phyloP scores from a whole-genome alignment of 2,888 invertebrate species.

The Drosophila bunnanda region DNA sequence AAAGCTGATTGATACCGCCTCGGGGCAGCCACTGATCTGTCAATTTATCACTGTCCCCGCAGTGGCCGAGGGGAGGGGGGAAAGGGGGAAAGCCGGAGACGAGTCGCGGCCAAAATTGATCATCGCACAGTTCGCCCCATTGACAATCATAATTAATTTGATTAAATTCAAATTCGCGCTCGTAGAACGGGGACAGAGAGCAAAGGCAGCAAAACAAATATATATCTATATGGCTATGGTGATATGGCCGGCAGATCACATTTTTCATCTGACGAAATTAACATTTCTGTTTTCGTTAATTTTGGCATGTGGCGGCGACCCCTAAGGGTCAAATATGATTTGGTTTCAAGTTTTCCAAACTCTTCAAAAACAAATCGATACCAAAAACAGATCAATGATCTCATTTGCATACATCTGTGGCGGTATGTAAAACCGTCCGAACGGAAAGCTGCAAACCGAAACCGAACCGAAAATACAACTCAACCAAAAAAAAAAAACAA shows the following conservation, averaged over 20 bases:
- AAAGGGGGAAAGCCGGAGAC: constrained; percentile 1
- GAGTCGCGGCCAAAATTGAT: constrained; percentile 34
- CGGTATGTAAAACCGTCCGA: constrained; percentile 34
- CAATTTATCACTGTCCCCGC: constrained; percentile 73
- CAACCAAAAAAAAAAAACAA: constrained; percentile 1
- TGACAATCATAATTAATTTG: constrained; percentile 77
- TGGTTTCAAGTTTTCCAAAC: constrained; percentile 65
- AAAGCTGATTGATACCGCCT: constrained; percentile 42
- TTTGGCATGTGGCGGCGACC: constrained; percentile 71
- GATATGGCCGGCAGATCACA: constrained; percentile 44
- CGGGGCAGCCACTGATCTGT: constrained; percentile 55
- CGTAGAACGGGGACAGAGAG: constrained; percentile 52
- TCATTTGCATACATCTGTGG: constrained; percentile 74
- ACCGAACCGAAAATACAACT: constrained; percentile 10
- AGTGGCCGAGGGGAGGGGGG: background rate
- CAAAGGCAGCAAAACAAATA: constrained; percentile 39
- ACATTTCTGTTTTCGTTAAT: constrained; percentile 65
- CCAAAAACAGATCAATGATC: constrained; percentile 81
- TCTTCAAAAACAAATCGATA: constrained; percentile 77
- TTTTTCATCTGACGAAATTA: constrained; percentile 66
- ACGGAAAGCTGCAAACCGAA: constrained; percentile 37
- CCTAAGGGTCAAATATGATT: constrained; percentile 79
- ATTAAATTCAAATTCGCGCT: constrained; percentile 77
- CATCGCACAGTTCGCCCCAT: constrained; percentile 52
- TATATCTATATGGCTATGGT: constrained; percentile 22